These are phyloP conservation scores for Gymnobelideus leadbeateri DNA, from an alignment of 2,113 vertebrate species.

Conservation along the genomic window DNA sequence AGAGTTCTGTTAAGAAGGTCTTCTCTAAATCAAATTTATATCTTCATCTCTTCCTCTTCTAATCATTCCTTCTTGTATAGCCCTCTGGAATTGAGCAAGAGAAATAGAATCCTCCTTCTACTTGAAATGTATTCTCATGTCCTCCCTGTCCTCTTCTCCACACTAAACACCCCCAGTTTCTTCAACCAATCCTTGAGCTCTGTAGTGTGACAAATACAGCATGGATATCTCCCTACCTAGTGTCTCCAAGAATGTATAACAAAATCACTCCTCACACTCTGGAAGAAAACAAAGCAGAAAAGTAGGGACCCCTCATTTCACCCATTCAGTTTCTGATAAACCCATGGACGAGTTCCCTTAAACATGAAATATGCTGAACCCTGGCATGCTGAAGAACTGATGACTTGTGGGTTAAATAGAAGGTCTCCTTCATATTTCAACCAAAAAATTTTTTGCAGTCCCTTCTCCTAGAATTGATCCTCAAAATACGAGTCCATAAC, in stretches of 20 bases:
- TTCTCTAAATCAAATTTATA: background rate
- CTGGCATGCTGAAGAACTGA: background rate
- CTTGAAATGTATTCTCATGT: background rate
- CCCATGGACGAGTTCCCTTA: background rate
- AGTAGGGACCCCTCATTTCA: background rate
- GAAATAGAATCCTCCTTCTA: background rate
- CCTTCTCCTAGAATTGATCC: background rate
- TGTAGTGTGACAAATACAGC: background rate
- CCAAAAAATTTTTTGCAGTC: rapidly evolving
- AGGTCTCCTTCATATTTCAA: background rate
- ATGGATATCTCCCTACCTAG: background rate
- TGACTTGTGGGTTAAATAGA: background rate
- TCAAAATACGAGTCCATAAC: background rate
- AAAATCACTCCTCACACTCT: background rate
- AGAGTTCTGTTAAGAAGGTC: background rate
- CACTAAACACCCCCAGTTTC: background rate
- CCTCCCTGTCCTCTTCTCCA: background rate
- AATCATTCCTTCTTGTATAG: background rate
- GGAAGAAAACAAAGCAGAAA: background rate
- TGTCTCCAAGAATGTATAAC: background rate
- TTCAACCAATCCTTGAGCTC: background rate
- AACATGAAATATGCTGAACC: background rate
- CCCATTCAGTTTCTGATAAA: background rate
- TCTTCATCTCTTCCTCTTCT: background rate
- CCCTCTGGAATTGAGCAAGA: background rate